Evolutionary conservation across 2,797 vertebrate species (phyloP), one percentile per base, ranked within the genome.

Genomic region (Pogoniulus pusillus): DNA sequence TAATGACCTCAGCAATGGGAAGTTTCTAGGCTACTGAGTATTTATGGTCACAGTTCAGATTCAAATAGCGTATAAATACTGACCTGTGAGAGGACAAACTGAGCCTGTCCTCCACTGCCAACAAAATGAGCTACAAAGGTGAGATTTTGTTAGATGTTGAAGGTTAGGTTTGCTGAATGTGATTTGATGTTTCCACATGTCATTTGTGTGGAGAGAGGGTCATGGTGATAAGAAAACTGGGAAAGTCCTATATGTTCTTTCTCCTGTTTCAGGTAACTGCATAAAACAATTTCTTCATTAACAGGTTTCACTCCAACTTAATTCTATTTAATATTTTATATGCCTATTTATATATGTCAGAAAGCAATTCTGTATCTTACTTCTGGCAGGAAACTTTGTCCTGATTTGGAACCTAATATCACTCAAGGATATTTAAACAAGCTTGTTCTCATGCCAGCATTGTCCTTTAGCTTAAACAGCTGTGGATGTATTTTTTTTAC

Each of bases 321-420:
- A 57, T 35, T 77, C 19, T 68, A 30, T 9, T 13, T 85, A 71
- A 73, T 64, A 77, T 53, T 76, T 64, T 74, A 10, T 20, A n/a
- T 74, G 30, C 9, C 37, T 55, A 16, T 16, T 75, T 77, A 43
- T 9, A 92, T 26, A 26, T 78, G 30, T 79, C 9, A 2, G 37
- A 75, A 85, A 58, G 51, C 34, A 87, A 15, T 62, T 90, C 39
- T 54, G 58, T 63, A 82, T 54, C 20, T 80, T 39, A n/a, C 10
- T 79, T 57, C 63, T 85, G 45, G 7, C 37, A 69, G 34, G 63
- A 77, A 85, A 74, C 6, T 9, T 6, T 71, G 9, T 68, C 55
- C 57, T 77, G n/a, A 73, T 87, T 89, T 89, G 57, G 27, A 93
- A 27, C 39, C 45, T 90, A 62, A 80, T 79, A 65, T 65, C 6